Evolutionary conservation across 2,113 vertebrate genomes (phyloP).

Genomic region (Ploceus nigricollis): DNA sequence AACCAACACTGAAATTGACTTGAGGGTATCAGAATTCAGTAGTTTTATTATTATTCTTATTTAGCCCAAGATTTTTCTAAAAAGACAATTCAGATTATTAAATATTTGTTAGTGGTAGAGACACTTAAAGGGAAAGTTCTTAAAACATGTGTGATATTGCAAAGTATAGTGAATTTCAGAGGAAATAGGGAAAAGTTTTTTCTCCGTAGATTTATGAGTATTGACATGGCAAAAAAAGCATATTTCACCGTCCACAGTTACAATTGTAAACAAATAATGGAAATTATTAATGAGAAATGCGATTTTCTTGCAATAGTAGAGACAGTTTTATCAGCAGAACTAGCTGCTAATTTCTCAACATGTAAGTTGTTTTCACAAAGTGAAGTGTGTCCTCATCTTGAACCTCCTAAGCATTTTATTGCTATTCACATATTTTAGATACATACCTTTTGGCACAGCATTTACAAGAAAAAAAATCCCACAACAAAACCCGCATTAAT

Average conservation of each 20-base stretch:
- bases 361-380: background rate
- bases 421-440: background rate
- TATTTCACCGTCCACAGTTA: background rate
- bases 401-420: background rate
- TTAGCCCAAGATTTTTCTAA: background rate
- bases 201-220: background rate
- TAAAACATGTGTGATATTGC: background rate
- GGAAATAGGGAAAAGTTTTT: background rate
- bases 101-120: background rate
- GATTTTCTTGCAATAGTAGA: background rate
- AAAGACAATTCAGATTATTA: background rate
- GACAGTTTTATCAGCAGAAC: background rate
- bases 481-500: fast-evolving
- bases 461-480: background rate
- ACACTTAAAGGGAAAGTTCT: background rate
- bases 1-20: background rate
- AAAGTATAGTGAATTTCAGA: background rate
- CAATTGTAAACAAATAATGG: background rate
- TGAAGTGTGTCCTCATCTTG: background rate
- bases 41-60: background rate
- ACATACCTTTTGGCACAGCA: background rate
- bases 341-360: background rate
- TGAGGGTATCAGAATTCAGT: background rate
- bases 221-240: background rate
- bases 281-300: background rate